Evolutionary conservation across 2,888 invertebrate species (phyloP), one percentile per base, ranked within the genome.

Genomic region (Rhaphigaster nebulosa): DNA sequence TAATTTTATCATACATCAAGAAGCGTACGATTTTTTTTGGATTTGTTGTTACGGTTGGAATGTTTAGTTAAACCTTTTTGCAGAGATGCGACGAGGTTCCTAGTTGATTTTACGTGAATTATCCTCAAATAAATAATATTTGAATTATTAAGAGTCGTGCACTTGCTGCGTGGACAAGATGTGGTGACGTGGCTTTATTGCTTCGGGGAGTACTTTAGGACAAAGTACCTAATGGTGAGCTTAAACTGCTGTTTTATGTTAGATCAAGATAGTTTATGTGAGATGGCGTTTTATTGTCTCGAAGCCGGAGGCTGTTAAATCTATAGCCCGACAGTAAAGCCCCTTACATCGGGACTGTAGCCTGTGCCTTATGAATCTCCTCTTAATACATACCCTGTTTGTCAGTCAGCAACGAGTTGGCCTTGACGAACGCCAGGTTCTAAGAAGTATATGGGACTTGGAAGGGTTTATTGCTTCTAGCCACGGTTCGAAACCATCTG

Each of bases 251-350:
- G 45, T 84, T 84, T 84, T 84, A 84, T 84, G 84, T 84, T 45
- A 84, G 84, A 84, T 84, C 84, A 84, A 84, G 84, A 84, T 45
- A 84, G 84, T 84, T 84, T 84, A 84, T 84, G 84, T n/a, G 45
- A n/a, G 84, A 45, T 84, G 84, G 84, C 84, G 45, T 84, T 84
- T 84, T 84, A 84, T 84, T 84, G 84, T 45, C 84, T n/a, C 84
- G 84, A 26, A 26, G 26, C 26, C n/a, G 26, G 45, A n/a, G 84
- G 84, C 26, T n/a, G 84, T 84, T 84, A 84, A 84, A 84, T n/a
- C 84, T 84, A 84, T 45, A 45, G 84, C 45, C 45, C 3, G 84
- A 50, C 84, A 45, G 84, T 84, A n/a, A 84, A 84, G 45, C 1
- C 45, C n/a, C 45, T n/a, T 45, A 84, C 84, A 84, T 84, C 45